phyloP scores from a whole-genome alignment of 2,797 vertebrate genomes.

The Myioborus melanocephalus region DNA sequence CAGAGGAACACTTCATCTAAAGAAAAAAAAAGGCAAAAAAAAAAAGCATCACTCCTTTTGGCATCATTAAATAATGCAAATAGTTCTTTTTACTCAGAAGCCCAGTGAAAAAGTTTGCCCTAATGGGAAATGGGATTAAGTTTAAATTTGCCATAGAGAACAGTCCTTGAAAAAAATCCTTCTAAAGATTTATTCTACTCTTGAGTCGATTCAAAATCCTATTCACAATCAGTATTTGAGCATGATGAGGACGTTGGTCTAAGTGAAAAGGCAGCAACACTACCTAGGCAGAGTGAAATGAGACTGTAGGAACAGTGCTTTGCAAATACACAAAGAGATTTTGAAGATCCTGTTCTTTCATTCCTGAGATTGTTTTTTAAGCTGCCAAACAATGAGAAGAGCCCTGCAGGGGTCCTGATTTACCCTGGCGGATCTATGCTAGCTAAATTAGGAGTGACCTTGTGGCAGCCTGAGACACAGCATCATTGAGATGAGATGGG shows the following conservation, averaged over 20 bases:
- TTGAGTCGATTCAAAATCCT: background rate
- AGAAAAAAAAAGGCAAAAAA: accelerated
- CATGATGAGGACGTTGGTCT: background rate
- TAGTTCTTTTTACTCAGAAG: background rate
- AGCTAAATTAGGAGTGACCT: background rate
- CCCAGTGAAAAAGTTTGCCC: background rate
- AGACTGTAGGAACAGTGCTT: background rate
- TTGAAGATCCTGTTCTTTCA: background rate
- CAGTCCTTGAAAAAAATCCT: background rate
- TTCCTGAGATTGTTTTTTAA: background rate
- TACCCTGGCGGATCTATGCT: accelerated
- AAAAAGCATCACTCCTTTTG: background rate
- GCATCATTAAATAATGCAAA: background rate
- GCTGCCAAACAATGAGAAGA: background rate
- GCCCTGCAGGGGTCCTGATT: background rate
- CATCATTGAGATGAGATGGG: background rate
- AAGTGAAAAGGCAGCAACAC: background rate
- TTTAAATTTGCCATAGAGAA: background rate
- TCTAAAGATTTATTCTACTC: background rate
- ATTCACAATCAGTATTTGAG: background rate
- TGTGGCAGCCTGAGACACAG: background rate
- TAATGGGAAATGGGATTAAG: background rate
- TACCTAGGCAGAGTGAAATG: background rate
- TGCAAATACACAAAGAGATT: background rate
- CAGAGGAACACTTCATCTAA: background rate